phyloP scores from a whole-genome alignment of 2,113 vertebrate genomes.

The Talpa occidentalis region DNA sequence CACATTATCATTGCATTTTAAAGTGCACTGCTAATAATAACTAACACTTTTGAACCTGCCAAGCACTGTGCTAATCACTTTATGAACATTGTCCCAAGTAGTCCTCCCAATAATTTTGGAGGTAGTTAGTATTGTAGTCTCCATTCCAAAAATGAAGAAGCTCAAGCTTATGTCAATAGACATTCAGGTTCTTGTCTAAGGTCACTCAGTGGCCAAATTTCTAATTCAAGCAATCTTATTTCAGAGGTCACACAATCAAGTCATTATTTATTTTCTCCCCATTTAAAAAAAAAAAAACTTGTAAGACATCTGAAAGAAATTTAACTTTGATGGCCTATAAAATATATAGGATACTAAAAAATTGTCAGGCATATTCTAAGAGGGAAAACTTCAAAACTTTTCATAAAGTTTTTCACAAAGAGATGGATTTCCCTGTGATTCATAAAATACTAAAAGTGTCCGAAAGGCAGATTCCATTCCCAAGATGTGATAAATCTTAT shows the following conservation, averaged over 20 bases:
- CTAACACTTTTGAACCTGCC: conserved; percentile 8
- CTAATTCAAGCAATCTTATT: conserved; percentile 44
- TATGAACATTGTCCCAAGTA: neutral
- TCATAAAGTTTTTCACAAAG: conserved; percentile 25
- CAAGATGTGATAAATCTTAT: neutral
- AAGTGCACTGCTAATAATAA: neutral
- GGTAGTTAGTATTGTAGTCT: neutral
- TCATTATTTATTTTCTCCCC: neutral
- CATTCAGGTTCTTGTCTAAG: conserved; percentile 9
- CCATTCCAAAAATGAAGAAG: neutral
- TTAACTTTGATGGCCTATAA: neutral
- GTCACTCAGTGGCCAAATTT: neutral
- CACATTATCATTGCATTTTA: neutral
- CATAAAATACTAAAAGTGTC: conserved; percentile 21
- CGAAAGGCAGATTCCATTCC: neutral
- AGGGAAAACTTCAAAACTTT: conserved; percentile 9
- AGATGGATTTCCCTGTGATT: conserved; percentile 18
- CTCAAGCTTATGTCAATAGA: conserved; percentile 12
- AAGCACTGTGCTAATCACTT: neutral
- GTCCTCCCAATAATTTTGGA: neutral
- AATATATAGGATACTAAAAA: neutral
- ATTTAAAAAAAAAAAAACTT: neutral
- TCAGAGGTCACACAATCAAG: conserved; percentile 33
- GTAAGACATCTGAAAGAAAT: conserved; percentile 18
- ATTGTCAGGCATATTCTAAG: neutral